Evolutionary conservation across 2,113 vertebrate genomes (phyloP).

Genomic region (Phylloscopus trochiloides): DNA sequence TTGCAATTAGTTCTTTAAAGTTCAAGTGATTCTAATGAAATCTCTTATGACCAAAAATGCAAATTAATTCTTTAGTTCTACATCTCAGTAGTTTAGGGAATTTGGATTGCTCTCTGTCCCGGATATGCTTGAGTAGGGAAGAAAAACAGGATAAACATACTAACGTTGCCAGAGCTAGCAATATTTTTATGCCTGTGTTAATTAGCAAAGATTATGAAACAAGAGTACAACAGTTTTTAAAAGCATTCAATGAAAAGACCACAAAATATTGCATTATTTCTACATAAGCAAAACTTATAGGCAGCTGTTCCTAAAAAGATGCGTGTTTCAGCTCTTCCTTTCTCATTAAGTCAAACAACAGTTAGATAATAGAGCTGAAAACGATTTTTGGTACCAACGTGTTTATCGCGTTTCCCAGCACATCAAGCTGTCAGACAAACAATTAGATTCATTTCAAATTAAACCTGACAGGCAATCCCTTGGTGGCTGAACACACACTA

Average conservation of each 20-base stretch:
- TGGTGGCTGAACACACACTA: constrained; percentile 70
- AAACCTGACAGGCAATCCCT: constrained; percentile 74
- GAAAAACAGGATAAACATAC: not conserved
- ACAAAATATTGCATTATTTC: not conserved
- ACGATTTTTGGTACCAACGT: not conserved
- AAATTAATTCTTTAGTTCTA: constrained; percentile 45
- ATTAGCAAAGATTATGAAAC: constrained; percentile 3
- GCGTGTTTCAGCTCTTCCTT: not conserved
- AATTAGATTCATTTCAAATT: constrained; percentile 67
- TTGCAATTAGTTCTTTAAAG: constrained; percentile 54
- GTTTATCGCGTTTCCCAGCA: not conserved
- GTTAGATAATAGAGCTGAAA: not conserved
- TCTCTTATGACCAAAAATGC: constrained; percentile 45
- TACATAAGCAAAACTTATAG: not conserved
- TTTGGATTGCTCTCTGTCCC: not conserved
- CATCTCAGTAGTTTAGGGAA: not conserved
- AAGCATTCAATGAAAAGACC: not conserved
- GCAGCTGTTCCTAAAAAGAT: not conserved
- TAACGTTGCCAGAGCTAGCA: not conserved
- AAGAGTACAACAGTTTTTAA: not conserved
- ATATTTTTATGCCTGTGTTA: not conserved
- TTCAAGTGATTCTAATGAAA: constrained; percentile 52
- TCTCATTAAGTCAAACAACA: not conserved
- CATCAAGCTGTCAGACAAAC: constrained; percentile 50
- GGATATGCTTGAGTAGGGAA: not conserved